phyloP scores from a whole-genome alignment of 2,113 vertebrate species.

The Calyptommatus sinebrachiatus region DNA sequence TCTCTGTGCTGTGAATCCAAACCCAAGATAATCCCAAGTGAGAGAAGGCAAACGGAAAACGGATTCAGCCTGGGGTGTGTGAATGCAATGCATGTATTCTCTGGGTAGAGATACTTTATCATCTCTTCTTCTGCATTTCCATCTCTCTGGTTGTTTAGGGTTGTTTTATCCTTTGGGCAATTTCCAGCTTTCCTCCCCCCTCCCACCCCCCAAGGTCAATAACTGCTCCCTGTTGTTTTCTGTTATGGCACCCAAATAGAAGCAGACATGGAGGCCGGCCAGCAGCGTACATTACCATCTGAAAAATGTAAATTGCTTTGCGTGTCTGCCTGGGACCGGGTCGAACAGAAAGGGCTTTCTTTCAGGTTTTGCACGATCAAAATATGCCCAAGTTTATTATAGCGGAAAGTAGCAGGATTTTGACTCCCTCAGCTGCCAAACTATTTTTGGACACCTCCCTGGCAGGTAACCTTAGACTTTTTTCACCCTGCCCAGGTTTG shows the following conservation, averaged over 20 bases:
- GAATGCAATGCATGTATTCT: no score
- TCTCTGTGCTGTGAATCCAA: no score
- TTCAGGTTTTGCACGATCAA: not conserved
- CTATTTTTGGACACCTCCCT: not conserved
- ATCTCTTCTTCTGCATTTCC: no score
- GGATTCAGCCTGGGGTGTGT: no score
- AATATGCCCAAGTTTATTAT: not conserved
- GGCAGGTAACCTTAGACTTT: slow-evolving; percentile 63
- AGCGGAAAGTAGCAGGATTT: not conserved
- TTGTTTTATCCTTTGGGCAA: no score
- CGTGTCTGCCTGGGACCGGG: not conserved
- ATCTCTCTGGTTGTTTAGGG: no score
- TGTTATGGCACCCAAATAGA: not conserved
- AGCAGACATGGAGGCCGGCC: not conserved
- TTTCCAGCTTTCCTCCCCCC: not conserved
- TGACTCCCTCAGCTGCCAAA: not conserved
- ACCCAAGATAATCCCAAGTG: no score
- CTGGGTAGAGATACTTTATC: no score
- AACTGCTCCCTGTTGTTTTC: not conserved
- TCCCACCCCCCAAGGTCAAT: not conserved
- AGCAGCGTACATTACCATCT: not conserved
- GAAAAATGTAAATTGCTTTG: not conserved
- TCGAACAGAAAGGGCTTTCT: not conserved
- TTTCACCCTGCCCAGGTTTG: not conserved
- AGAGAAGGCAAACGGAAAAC: no score